phyloP scores from a whole-genome alignment of 2,888 invertebrate genomes.

The Allolobophora icterica region DNA sequence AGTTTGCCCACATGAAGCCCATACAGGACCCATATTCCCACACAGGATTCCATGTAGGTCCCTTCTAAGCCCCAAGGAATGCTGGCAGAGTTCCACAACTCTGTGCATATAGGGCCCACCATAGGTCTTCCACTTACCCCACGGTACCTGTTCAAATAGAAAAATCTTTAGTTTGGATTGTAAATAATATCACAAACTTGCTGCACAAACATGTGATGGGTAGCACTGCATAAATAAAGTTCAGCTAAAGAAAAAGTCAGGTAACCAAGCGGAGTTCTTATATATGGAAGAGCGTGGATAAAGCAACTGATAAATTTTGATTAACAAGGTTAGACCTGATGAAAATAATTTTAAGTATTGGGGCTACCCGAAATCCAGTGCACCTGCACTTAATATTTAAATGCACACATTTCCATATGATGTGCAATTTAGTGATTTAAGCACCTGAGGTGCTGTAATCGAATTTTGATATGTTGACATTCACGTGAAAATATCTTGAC shows the following conservation, averaged over 20 bases:
- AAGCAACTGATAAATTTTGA: not conserved
- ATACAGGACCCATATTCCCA: too few species aligned
- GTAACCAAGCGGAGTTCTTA: not conserved
- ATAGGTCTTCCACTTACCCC: too few species aligned
- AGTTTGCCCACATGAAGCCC: too few species aligned
- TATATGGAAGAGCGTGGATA: not conserved
- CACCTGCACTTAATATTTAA: not conserved
- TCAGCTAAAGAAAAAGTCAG: not conserved
- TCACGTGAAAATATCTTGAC: not conserved
- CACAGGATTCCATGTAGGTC: too few species aligned
- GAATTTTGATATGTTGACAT: not conserved
- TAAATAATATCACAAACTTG: too few species aligned
- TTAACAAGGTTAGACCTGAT: not conserved
- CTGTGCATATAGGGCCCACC: too few species aligned
- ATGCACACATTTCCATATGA: not conserved
- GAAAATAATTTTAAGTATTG: not conserved
- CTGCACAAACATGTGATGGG: too few species aligned
- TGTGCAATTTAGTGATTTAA: not conserved
- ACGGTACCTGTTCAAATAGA: too few species aligned
- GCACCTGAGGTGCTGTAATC: not conserved
- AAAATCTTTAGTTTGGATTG: too few species aligned
- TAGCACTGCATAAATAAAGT: not conserved
- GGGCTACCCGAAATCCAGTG: not conserved
- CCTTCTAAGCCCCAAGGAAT: too few species aligned
- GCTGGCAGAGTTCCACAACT: too few species aligned